Evolutionary conservation across 2,797 vertebrate species (phyloP).

Genomic region (Antrozous pallidus): DNA sequence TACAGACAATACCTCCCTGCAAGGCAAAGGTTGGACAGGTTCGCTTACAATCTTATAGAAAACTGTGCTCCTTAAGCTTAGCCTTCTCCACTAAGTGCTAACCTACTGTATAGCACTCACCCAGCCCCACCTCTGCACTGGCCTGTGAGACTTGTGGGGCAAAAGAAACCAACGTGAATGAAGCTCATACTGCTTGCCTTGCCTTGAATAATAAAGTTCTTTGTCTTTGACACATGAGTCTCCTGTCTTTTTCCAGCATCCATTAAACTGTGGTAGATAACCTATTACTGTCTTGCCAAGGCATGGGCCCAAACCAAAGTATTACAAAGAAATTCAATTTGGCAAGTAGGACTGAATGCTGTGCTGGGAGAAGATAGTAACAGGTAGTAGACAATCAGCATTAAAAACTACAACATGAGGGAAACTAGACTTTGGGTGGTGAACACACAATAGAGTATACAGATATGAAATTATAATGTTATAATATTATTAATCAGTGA

Average conservation of each 20-base stretch:
- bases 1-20: background rate
- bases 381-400: background rate
- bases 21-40: background rate
- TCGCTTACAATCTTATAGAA: background rate
- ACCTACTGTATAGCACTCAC: background rate
- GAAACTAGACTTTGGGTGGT: background rate
- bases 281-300: background rate
- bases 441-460: background rate
- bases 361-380: background rate
- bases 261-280: background rate
- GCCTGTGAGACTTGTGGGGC: background rate
- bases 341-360: background rate
- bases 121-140: background rate
- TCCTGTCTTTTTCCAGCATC: background rate
- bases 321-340: conserved; percentile 10
- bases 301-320: background rate
- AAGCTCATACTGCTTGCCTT: background rate
- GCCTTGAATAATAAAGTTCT: background rate
- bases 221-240: background rate
- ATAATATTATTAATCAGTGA: background rate
- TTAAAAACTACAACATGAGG: background rate
- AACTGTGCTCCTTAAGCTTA: background rate
- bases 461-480: background rate
- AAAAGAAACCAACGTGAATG: background rate
- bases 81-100: background rate